Conservation (phyloP, 2,113 vertebrate genomes). For the Lepus timidus region DNA sequence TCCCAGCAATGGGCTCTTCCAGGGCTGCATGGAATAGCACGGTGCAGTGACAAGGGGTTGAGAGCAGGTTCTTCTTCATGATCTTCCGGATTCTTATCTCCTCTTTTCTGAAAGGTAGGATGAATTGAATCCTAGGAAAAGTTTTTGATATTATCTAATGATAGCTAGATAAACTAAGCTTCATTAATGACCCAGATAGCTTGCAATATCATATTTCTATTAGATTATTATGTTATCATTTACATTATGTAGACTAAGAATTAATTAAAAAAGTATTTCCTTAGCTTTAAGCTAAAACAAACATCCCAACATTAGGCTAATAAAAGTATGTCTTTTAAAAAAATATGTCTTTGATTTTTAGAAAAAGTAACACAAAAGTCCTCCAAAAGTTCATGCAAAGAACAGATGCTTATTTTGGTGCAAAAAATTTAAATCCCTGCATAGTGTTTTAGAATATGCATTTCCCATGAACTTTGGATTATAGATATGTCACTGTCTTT, state of each 20-base stretch:
- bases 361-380: neutral
- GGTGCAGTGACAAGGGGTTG: accelerated
- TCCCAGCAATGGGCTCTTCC: neutral
- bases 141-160: neutral
- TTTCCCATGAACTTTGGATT: no score
- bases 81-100: neutral
- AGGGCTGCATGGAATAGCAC: accelerated
- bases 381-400: no score
- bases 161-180: neutral
- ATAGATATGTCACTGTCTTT: neutral
- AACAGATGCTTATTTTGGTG: no score
- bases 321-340: neutral
- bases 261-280: neutral
- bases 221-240: neutral
- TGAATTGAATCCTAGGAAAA: neutral
- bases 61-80: neutral
- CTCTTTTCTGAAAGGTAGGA: neutral
- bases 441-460: no score
- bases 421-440: no score
- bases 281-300: neutral
- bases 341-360: neutral
- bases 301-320: neutral
- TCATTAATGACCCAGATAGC: neutral
- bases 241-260: neutral
- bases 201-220: slow-evolving; percentile 17